Evolutionary conservation across 2,113 vertebrate genomes (phyloP), one percentile per base, ranked within the genome.

Genomic region (Callipepla californica): DNA sequence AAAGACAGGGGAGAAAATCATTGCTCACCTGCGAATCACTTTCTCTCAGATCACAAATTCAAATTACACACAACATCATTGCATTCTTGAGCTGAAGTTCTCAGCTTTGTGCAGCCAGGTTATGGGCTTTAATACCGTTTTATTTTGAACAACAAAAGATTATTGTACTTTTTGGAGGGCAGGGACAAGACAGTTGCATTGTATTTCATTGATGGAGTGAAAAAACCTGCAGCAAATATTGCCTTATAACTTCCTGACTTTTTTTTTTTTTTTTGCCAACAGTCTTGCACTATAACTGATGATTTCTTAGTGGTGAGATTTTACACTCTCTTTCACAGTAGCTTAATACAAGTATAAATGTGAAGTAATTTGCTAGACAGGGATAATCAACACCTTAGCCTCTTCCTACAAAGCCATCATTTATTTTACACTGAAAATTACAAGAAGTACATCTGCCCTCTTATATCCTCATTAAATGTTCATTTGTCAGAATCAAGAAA

Each of bases 321-420:
- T 89, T 63, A 38, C 3, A 12, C 17, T 68, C 48, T 25, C 21
- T 86, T 86, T 92, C 44, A 63, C 44, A n/a, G 32, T 38, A 17
- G 3, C 19, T 93, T 89, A 89, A 48, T 4, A 42, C 10, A 68
- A 28, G 28, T 87, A 44, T 73, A 57, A 90, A 85, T 30, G 7
- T 14, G 34, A 89, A 81, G 16, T 21, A 6, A 23, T 74, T 81
- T 86, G 13, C 34, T 72, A 42, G 51, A 53, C 34, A 38, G 38
- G 9, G 30, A 14, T 75, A 95, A 70, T 81, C 38, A 81, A 3
- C 16, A 5, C 38, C 19, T 68, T 78, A 79, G 42, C 7, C 44
- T 47, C 7, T n/a, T n/a, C 34, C 40, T 72, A 61, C 19, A 81
- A 63, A 22, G 15, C 1, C 18, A 47, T 19, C 0, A 0, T 23